Base-by-base conservation (phyloP, 1,140 invertebrate genomes). In the Notospermus geniculatus region DNA sequence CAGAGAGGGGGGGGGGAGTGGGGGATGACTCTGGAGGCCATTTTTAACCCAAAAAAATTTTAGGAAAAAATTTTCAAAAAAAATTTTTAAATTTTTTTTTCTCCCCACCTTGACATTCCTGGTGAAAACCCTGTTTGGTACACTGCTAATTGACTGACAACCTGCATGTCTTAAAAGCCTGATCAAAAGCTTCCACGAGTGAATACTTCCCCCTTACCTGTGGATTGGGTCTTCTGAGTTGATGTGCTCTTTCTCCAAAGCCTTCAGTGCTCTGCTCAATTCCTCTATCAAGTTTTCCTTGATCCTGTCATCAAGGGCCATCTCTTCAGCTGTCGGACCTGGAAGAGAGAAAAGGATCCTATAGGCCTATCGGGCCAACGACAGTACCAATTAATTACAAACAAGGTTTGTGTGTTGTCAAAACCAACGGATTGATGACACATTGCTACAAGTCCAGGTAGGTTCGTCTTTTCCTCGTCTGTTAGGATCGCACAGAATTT, bases 211-310 rank as follows among this genome's bases (percentile, higher is more conserved):
- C 28, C 2, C 50, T 17, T 55, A 61, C 59, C 59, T 61, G 17
- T 61, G 36, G 23, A 61, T 61, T 22, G 59, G 59, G 4, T 54
- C 53, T 11, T 61, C 59, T 61, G 59, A 32, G n/a, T 61, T 29
- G 36, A 61, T 41, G 36, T 55, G 39, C 2, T 55, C 53, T 41
- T 55, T 61, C 52, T 61, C 27, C 25, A 61, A n/a, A 32, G 22
- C 19, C 39, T 61, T 54, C 23, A 61, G 27, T n/a, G 50, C 50
- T 28, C 23, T 9, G 23, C 30, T 41, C 19, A 61, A 36, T 17
- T 61, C 22, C 39, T 54, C 52, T 22, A 45, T 55, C 27, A 61
- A 7, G 19, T 41, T 28, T 30, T 25, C n/a, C 52, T 61, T 61
- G 9, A 61, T 55, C 17, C 9, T 7, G 1, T 17, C 13, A 28